Conservation (phyloP, 2,113 vertebrate genomes). For the Tenrec ecaudatus region DNA sequence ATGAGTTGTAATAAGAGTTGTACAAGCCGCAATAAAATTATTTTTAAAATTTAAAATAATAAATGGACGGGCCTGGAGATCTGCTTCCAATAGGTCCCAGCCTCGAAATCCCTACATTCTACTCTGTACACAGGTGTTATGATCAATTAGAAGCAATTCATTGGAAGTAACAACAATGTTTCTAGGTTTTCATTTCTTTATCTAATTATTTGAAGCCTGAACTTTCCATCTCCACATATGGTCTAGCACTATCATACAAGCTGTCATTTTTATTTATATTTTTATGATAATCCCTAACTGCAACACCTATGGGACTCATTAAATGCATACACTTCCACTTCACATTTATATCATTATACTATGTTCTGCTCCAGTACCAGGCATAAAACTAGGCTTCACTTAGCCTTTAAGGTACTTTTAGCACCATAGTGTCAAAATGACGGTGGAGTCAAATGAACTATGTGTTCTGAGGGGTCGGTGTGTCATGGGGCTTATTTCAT, state of each 20-base stretch:
- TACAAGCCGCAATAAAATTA: no score
- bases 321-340: neutral
- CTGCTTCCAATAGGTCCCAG: neutral
- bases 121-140: neutral
- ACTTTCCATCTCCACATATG: no score
- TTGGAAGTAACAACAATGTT: neutral
- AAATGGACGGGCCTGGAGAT: neutral
- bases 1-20: no score
- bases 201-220: neutral
- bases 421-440: neutral
- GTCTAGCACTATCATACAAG: neutral
- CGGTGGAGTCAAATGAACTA: neutral
- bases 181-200: neutral
- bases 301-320: neutral
- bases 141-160: neutral
- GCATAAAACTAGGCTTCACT: neutral
- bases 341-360: neutral
- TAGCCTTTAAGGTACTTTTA: neutral
- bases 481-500: neutral
- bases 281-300: neutral
- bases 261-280: neutral
- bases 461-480: neutral
- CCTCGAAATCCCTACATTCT: neutral
- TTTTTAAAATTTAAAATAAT: no score
- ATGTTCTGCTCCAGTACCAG: neutral